A percentile compares a stretch with the other conserved stretches of the same genome.
phyloP scores from a whole-genome alignment of 1,140 invertebrate genomes.

The Pygmarrhopalites habei region DNA sequence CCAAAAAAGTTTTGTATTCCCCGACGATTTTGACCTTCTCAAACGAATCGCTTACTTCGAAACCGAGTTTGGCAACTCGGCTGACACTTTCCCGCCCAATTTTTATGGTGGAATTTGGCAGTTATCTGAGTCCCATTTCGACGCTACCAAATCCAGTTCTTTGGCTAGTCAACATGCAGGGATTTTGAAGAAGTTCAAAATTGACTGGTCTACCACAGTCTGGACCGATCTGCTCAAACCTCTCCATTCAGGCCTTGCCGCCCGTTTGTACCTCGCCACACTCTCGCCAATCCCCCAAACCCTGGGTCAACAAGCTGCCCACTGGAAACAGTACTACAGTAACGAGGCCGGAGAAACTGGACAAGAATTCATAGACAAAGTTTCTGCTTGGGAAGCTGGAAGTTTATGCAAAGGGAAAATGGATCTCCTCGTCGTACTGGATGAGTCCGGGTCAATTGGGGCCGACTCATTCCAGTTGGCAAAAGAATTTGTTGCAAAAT shows the following conservation, averaged over 20 bases:
- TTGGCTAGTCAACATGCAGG: too few species aligned
- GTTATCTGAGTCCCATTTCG: too few species aligned
- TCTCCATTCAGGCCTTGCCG: constrained; percentile 13
- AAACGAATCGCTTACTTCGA: constrained; percentile 16
- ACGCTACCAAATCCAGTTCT: too few species aligned
- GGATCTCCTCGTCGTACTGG: constrained; percentile 16
- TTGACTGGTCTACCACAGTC: constrained; percentile 5
- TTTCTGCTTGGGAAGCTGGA: not conserved
- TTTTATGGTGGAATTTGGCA: too few species aligned
- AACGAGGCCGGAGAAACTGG: not conserved
- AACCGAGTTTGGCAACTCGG: not conserved
- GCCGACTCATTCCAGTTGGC: not conserved
- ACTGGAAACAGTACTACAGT: constrained; percentile 3
- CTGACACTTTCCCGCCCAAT: not conserved
- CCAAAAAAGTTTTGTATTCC: constrained; percentile 27
- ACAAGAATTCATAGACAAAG: not conserved
- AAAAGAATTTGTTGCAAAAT: constrained; percentile 6
- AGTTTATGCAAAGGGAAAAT: constrained; percentile 5
- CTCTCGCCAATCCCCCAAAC: constrained; percentile 6
- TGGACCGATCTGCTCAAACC: constrained; percentile 9
- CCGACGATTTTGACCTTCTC: constrained; percentile 33
- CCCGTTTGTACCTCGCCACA: not conserved
- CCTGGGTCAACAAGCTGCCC: not conserved
- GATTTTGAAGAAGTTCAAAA: not conserved
- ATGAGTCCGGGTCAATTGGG: constrained; percentile 13